These are phyloP conservation scores for Trichopoda pennipes DNA, from an alignment of 2,888 invertebrate species.

Conservation along the genomic window DNA sequence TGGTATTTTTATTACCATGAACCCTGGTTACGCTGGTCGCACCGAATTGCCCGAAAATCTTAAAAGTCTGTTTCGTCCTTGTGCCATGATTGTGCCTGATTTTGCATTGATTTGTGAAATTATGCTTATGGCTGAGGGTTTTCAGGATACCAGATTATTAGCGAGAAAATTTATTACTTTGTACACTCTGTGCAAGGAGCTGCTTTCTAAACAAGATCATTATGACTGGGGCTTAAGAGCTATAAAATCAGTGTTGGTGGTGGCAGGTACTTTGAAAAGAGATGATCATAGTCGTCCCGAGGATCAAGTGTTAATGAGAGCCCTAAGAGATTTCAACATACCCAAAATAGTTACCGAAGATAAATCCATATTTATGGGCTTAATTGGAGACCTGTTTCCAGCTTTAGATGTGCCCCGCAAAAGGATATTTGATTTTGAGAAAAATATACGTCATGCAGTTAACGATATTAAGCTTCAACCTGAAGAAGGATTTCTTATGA, in stretches of 20 bases:
- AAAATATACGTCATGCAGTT: conserved; percentile 88
- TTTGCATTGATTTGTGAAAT: conserved; percentile 98
- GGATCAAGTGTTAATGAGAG: conserved; percentile 94
- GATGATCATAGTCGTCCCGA: conserved; percentile 90
- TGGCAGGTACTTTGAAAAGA: conserved; percentile 95
- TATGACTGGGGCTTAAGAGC: conserved; percentile 99
- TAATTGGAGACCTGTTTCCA: conserved; percentile 96
- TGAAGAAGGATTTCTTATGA: conserved; percentile 93
- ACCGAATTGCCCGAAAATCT: conserved; percentile 92
- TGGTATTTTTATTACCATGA: conserved; percentile 98
- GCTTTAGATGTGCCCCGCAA: conserved; percentile 96
- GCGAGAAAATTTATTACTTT: conserved; percentile 97
- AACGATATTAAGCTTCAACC: conserved; percentile 93
- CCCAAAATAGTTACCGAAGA: conserved; percentile 97
- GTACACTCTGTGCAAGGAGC: conserved; percentile 93
- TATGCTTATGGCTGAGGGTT: conserved; percentile 98
- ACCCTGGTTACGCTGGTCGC: conserved; percentile 97
- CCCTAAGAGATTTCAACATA: conserved; percentile 95
- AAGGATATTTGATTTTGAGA: conserved; percentile 92
- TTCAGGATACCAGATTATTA: conserved; percentile 93
- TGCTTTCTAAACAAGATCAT: conserved; percentile 97
- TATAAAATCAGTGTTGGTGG: conserved; percentile 97
- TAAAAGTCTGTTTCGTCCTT: conserved; percentile 86
- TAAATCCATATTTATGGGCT: conserved; percentile 95
- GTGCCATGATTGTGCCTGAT: conserved; percentile 99